Evolutionary conservation across 2,113 vertebrate species (phyloP), one percentile per base, ranked within the genome.

Genomic region (Natator depressus): DNA sequence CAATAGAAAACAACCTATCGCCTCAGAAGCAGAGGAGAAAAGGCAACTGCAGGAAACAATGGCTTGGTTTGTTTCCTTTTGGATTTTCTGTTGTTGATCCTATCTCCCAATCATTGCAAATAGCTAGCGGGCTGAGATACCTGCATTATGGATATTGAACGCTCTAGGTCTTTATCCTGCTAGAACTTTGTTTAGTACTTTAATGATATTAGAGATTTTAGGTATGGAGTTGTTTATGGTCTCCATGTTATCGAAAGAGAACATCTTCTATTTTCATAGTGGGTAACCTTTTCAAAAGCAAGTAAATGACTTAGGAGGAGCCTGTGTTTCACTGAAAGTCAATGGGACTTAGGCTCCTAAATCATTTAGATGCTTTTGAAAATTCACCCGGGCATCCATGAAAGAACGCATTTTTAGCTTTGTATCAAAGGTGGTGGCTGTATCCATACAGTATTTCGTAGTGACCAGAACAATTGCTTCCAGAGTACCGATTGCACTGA

Each of bases 251-350:
- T 29, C 78, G 80, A 42, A 62, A 80, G 65, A 88, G 46, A 10
- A 81, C 7, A 16, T 75, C 38, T 49, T 80, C n/a, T n/a, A 27
- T 90, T 62, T 93, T 91, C 25, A 1, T n/a, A 88, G 59, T 0
- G 0, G 13, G 29, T 79, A 65, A 38, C 1, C 31, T 69, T 82
- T 89, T 20, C 8, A 50, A 65, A 94, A 90, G 5, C 13, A 69
- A 27, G 53, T 54, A 22, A 54, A 27, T 80, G 35, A 49, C 55
- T 53, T n/a, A 49, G n/a, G 31, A 82, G 78, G 55, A 57, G 25
- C 80, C 49, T n/a, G 87, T 0, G 0, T 72, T 38, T 88, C 16
- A 1, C 8, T 62, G 8, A 51, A 35, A 31, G 46, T 88, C 80
- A 86, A 8, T 22, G 47, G 81, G 75, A 38, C 10, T 75, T 83